A percentile compares a stretch with the other conserved stretches of the same genome.
phyloP scores from a whole-genome alignment of 2,888 invertebrate genomes.

The Anthophora plumipes region DNA sequence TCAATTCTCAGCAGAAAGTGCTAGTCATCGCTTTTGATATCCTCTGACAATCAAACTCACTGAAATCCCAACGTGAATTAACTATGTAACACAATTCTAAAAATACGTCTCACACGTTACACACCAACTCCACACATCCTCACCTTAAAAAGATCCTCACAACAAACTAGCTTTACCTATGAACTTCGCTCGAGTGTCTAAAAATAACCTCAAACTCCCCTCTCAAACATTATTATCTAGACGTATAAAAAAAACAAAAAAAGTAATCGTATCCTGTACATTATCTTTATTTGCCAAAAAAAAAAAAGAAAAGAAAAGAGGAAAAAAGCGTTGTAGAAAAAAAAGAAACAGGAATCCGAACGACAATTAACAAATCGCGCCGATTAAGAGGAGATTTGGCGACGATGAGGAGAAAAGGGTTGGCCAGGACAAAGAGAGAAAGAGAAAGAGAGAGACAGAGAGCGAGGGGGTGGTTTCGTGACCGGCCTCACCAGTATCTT shows the following conservation, averaged over 20 bases:
- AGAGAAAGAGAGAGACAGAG: no score
- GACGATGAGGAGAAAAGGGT: slow-evolving; percentile 8
- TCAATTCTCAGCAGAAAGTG: not conserved
- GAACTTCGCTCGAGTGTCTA: not conserved
- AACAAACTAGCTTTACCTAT: not conserved
- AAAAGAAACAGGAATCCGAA: no score
- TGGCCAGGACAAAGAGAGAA: slow-evolving; percentile 24
- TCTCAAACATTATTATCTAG: not conserved
- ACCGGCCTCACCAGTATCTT: slow-evolving; percentile 80
- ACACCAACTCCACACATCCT: no score
- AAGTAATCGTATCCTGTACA: no score
- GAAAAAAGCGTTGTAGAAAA: not conserved
- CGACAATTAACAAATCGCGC: not conserved
- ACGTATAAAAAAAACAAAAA: not conserved
- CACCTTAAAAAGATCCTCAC: not conserved
- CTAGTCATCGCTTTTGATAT: not conserved
- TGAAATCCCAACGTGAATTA: no score
- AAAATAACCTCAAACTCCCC: not conserved
- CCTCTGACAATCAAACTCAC: not conserved
- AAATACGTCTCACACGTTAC: not conserved
- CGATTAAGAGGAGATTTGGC: slow-evolving; percentile 17
- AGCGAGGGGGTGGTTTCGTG: slow-evolving; percentile 76
- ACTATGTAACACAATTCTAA: not conserved
- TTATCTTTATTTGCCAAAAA: no score
- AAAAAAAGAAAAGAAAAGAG: no score